Evolutionary conservation across 2,113 vertebrate species (phyloP), one percentile per base, ranked within the genome.

Genomic region (Solea senegalensis): DNA sequence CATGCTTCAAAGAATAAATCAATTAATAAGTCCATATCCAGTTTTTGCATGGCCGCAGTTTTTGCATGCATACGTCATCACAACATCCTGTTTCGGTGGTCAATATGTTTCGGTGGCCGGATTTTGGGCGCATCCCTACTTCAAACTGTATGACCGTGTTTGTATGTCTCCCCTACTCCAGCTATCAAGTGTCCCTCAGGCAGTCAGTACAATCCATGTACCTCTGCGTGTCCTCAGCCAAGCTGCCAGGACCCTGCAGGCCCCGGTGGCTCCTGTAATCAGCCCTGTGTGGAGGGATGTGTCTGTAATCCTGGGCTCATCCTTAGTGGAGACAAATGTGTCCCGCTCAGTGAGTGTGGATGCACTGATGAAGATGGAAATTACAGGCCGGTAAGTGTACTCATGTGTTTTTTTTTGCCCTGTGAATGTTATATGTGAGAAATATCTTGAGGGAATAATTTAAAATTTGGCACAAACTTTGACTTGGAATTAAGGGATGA

Each of bases 231-330:
- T 78, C 81, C 94, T 0, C 89, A 85, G 74, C 67, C 91, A 34
- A 95, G 91, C 78, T 96, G 96, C 71, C 89, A 88, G 68, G 84
- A 91, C 58, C 88, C 90, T 0, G 77, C 51, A 0, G 79, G 74
- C 1, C 12, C 75, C 0, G 39, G 66, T 0, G 54, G 15, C 26
- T 59, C 82, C 66, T 96, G 95, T 66, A 7, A 44, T 4, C 76
- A 85, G 54, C 94, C 92, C 28, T 96, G 96, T 49, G 89, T 92
- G 0, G 95, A 96, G 80, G 94, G 95, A 12, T 96, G 96, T 0
- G 51, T 91, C 49, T 96, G 96, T 14, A 78, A 93, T 52, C 4
- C 69, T 0, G 93, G 88, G 13, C 57, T 91, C 13, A 13, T 96
- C 52, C 90, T 95, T 63, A 96, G 95, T 0, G 94, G 95, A 34